Evolutionary conservation across 2,888 invertebrate genomes (phyloP), one percentile per base, ranked within the genome.

Genomic region (Hymenopus coronatus): DNA sequence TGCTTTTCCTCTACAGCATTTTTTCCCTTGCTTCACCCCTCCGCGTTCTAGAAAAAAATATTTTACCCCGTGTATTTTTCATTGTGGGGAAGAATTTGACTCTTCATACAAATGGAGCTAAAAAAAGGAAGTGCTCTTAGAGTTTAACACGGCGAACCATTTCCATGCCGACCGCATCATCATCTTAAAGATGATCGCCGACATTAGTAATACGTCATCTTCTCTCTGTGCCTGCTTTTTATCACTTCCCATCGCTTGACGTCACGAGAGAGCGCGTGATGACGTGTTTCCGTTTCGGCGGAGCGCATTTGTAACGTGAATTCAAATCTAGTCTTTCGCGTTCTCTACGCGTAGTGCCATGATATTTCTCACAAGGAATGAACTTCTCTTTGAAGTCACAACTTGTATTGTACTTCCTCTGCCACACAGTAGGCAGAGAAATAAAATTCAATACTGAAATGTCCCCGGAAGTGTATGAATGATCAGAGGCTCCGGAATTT

Each of bases 201-300:
- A 86, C 86, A 86, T 86, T 81, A 86, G 86, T 86, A 86, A 81
- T 86, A 81, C 81, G 86, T 86, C 81, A 86, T 46, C 54, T 85
- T 85, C 46, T 3, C 46, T 85, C 85, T 20, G 12, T 70, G 54
- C 25, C 20, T 70, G 54, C 54, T 25, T 70, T 70, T 70, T 70
- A 70, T 70, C 54, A 70, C 25, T 70, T 70, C 54, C 54, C 54
- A 70, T 70, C 54, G 15, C 54, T 14, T 70, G 54, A 70, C 54
- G 54, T 70, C 54, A 70, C 54, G 20, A 70, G 54, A 70, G 54
- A 70, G 54, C 15, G 54, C 54, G 25, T 70, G 54, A 70, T 70
- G 54, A 70, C 54, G 54, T 70, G 54, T 70, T 70, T 70, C 54
- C 54, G 54, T 70, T 70, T 25, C 54, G 54, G 20, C 54, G 54